These are phyloP conservation scores for Aspidoscelis tigris DNA, from an alignment of 2,113 vertebrate genomes.

Conservation along the genomic window DNA sequence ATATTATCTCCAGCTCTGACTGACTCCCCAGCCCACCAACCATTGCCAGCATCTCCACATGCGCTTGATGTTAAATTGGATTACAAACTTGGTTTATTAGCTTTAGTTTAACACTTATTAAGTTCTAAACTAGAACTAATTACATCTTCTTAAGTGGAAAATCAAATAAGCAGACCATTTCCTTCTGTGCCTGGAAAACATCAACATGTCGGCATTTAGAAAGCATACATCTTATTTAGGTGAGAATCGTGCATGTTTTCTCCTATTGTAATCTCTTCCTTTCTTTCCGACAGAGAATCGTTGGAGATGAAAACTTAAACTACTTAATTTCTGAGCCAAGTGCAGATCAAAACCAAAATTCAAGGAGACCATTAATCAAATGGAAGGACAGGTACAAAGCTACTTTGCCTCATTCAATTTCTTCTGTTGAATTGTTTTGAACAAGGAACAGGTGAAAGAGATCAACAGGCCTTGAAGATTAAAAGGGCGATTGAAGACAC, in stretches of 20 bases:
- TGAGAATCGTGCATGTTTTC: conserved; percentile 38
- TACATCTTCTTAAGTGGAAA: conserved; percentile 64
- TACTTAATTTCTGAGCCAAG: conserved; percentile 46
- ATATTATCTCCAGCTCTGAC: conserved; percentile 32
- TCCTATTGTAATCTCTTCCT: conserved; percentile 20
- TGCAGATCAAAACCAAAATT: conserved; percentile 55
- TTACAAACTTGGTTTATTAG: conserved; percentile 64
- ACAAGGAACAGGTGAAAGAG: neutral
- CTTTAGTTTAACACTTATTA: conserved; percentile 57
- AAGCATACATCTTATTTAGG: conserved; percentile 58
- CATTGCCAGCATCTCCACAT: conserved; percentile 28
- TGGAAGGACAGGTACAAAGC: conserved; percentile 33
- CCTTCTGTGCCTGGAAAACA: conserved; percentile 55
- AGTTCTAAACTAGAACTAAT: conserved; percentile 69
- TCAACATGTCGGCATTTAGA: conserved; percentile 62
- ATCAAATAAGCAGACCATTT: conserved; percentile 64
- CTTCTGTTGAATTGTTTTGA: neutral
- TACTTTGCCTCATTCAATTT: neutral
- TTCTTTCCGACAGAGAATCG: conserved; percentile 29
- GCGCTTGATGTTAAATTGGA: conserved; percentile 41
- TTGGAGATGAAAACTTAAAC: conserved; percentile 34
- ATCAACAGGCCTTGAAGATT: neutral
- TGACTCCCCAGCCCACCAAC: conserved; percentile 37
- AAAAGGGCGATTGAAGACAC: neutral
- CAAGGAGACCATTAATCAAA: conserved; percentile 51